Base-by-base conservation (phyloP, 2,797 vertebrate species). In the Brachyalestes nurse region DNA sequence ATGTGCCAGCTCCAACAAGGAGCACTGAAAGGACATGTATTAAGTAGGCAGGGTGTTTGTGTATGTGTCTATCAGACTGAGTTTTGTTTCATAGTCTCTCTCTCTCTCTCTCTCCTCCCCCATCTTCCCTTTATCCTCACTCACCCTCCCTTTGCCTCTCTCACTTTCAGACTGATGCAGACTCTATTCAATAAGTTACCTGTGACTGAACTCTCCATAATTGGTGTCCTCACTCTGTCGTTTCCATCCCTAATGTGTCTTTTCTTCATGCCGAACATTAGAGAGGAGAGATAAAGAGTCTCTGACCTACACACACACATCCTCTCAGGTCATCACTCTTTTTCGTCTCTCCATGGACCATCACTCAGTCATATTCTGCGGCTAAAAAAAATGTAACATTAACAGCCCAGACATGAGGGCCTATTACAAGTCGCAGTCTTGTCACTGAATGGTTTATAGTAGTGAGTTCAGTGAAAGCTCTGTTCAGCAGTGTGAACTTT, bases 181-280 rank as follows among this genome's bases (percentile, higher is more conserved):
- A 23, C 66, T 79, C 71, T 76, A 72, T 81, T 80, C 81, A 81
- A 82, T 81, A 84, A 72, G 83, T 74, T 81, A 75, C 70, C 78
- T 60, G 62, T 83, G 78, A 83, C 81, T 83, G 76, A 58, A 66
- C 25, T 55, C 34, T 65, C 61, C 72, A 72, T 82, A 81, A 84
- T 80, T 76, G 80, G 78, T 75, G 47, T 42, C 75, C 71, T 80
- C 34, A 10, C 67, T 78, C 85, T 72, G 82, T 72, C 72, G 82
- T 74, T 84, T 82, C 64, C 65, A 34, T 23, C 76, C 60, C 45
- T 75, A 75, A 78, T 75, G 82, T 14, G 10, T 21, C n/a, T 69
- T 76, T 49, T 25, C 55, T 77, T 79, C 47, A 53, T 76, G 55
- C 51, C 62, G 72, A 75, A 67, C 16, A 77, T 34, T 57, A 80